Base-by-base conservation (phyloP, 37 sponge, comb jelly and placozoan genomes). In the Amphimedon queenslandica region DNA sequence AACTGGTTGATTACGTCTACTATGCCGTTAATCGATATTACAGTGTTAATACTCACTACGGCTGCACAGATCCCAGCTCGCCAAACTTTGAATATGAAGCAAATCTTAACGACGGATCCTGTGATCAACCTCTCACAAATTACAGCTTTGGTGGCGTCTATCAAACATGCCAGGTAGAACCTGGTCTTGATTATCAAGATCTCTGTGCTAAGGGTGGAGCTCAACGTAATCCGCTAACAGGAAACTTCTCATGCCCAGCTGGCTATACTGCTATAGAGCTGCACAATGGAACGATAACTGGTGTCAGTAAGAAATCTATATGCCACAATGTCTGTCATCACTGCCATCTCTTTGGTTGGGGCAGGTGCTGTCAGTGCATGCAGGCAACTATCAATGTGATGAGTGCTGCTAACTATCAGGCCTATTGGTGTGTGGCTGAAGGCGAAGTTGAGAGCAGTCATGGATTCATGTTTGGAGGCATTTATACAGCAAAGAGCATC, bases 391-490 rank as follows among this genome's bases (percentile, higher is more conserved):
- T 35, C 0, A 53, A 65, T 3, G 65, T 66, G 47, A 0, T 71
- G 1, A 85, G 80, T 25, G 10, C 35, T 53, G 80, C 73, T 20
- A 69, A 39, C 11, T 88, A 78, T 58, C 23, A 78, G 31, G 76
- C 83, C 2, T 88, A 82, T 58, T 88, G 88, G 88, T 88, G 88
- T 77, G 88, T 58, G 29, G 79, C 82, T 0, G 63, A 57, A 10
- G 76, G 60, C 0, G 6, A 42, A 3, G 75, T 82, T 0, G 66
- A 27, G 16, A 60, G 58, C 23, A 53, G 76, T 58, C 33, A 27
- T 34, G 92, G 92, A 24, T 91, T 69, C 56, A 79, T 91, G 4
- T 91, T 91, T 63, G 92, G 92, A 34, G 92, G 92, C 40, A 58
- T 80, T 29, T 91, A 67, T 60, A 87, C 87, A 0, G 58, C 88